Percentiles rank a stretch among this genome's conserved stretches.
These are phyloP conservation scores for Chymomyza costata DNA, from an alignment of 1,140 invertebrate species.

Conservation along the genomic window DNA sequence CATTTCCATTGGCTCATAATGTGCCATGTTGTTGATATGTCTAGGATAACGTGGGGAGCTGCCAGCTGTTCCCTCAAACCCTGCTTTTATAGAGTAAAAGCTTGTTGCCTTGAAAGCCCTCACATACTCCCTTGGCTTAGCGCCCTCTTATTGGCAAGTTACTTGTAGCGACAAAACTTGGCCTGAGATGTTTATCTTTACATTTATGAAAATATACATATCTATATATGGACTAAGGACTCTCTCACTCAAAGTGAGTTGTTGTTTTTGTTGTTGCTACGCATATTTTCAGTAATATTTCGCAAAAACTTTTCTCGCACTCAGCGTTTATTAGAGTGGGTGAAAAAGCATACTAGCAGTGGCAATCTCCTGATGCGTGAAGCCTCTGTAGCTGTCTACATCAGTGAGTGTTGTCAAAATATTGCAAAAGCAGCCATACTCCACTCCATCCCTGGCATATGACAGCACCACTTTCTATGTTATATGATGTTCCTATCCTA, in stretches of 20 bases:
- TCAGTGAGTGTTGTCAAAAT: conserved; percentile 28
- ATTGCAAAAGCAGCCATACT: conserved; percentile 16
- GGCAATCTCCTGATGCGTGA: conserved; percentile 41
- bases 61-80: no score
- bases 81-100: neutral
- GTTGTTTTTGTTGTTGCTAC: neutral
- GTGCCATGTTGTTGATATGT: no score
- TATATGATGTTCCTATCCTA: no score
- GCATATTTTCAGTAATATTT: conserved; percentile 1
- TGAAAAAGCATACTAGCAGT: no score
- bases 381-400: conserved; percentile 18
- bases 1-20: no score
- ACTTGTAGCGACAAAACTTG: conserved; percentile 15
- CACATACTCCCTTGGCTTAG: neutral
- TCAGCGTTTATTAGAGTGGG: no score
- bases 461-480: conserved; percentile 35
- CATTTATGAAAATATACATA: conserved; percentile 44
- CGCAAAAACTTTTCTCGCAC: conserved; percentile 31
- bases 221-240: neutral
- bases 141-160: neutral
- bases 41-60: no score
- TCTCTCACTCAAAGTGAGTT: no score
- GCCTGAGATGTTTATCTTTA: conserved; percentile 48
- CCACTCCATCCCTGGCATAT: conserved; percentile 2
- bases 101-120: neutral